phyloP scores from a whole-genome alignment of 2,113 vertebrate genomes.

The Onychorhynchus coronatus region DNA sequence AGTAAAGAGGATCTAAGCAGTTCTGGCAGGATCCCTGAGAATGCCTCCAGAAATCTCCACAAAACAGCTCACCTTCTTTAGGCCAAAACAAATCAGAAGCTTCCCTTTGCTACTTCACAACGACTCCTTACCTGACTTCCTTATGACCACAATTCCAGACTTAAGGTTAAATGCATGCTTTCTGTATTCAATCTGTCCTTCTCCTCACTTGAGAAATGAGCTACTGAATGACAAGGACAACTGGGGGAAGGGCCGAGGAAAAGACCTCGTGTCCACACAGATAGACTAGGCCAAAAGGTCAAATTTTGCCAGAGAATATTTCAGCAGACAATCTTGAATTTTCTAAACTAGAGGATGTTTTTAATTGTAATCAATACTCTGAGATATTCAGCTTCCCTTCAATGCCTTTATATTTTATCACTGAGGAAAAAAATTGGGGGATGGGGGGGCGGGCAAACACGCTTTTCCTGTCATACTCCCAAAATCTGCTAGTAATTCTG shows the following conservation, averaged over 20 bases:
- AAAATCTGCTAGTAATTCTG: not conserved
- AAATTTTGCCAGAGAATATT: not conserved
- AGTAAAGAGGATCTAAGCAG: not conserved
- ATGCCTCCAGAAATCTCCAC: not conserved
- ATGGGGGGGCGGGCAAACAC: no score
- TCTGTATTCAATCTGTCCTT: not conserved
- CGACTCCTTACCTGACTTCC: not conserved
- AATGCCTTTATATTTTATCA: not conserved
- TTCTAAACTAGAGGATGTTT: not conserved
- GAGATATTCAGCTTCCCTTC: not conserved
- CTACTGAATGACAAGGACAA: not conserved
- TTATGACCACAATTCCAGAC: not conserved
- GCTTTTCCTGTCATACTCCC: not conserved
- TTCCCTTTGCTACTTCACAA: not conserved
- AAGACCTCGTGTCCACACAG: not conserved
- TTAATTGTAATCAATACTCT: not conserved
- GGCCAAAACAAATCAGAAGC: not conserved
- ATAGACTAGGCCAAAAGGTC: not conserved
- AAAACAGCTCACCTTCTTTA: not conserved
- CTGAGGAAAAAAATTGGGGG: no score
- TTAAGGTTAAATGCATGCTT: not conserved
- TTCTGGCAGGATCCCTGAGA: not conserved
- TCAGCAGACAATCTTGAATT: not conserved
- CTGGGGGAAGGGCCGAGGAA: accelerated
- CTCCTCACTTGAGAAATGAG: not conserved